Evolutionary conservation across 2,113 vertebrate genomes (phyloP).

Genomic region (Microtus oregoni): DNA sequence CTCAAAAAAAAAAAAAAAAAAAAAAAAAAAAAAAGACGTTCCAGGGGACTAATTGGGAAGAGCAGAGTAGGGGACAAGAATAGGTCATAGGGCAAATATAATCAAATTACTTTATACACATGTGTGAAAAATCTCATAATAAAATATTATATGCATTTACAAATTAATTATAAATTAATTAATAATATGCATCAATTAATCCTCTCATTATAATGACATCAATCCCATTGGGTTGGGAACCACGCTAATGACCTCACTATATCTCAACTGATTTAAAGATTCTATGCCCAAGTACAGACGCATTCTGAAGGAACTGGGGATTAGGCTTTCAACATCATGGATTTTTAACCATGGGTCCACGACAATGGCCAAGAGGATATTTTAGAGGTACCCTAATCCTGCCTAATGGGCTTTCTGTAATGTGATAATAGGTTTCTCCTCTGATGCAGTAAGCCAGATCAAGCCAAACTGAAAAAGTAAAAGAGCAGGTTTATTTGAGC

Average conservation of each 20-base stretch:
- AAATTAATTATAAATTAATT: background rate
- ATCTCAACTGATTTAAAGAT: background rate
- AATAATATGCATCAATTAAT: background rate
- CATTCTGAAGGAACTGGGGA: background rate
- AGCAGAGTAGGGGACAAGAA: background rate
- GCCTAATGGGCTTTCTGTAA: background rate
- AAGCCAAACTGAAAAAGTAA: background rate
- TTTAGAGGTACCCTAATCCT: background rate
- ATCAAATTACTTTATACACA: background rate
- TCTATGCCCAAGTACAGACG: background rate
- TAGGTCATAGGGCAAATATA: background rate
- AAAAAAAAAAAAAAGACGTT: background rate
- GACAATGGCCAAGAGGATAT: background rate
- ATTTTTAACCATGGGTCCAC: background rate
- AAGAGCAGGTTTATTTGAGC: background rate
- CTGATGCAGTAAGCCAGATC: background rate
- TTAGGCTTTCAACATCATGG: background rate
- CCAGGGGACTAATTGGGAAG: background rate
- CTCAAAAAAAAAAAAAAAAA: too few relatives aligned
- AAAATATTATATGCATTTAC: background rate
- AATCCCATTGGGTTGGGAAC: background rate
- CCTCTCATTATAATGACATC: background rate
- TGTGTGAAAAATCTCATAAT: background rate
- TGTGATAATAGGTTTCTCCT: background rate
- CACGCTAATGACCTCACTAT: background rate